These are phyloP conservation scores for Palythoa grandiflora DNA, from an alignment of 92 coral and sea anemone species.

Conservation along the genomic window DNA sequence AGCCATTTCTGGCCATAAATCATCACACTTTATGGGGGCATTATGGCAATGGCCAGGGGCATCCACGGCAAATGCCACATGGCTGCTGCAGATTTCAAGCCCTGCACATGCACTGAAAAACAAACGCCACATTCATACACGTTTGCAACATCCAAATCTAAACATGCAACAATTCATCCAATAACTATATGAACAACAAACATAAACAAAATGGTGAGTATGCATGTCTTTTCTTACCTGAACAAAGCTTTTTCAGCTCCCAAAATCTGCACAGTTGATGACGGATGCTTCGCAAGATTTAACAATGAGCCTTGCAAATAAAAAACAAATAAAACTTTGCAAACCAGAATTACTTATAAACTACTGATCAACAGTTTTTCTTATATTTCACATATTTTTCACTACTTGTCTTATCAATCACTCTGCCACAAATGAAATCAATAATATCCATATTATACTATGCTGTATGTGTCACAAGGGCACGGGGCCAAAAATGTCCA, in stretches of 20 bases:
- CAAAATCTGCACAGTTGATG: slow-evolving; percentile 96
- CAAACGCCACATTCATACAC: too few relatives aligned
- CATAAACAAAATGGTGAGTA: background rate
- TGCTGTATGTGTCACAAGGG: slow-evolving; percentile 22
- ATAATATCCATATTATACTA: background rate
- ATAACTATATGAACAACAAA: background rate
- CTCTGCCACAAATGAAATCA: background rate
- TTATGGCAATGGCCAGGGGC: too few relatives aligned
- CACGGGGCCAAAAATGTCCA: slow-evolving; percentile 47
- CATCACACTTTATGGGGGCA: too few relatives aligned
- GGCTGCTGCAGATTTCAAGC: too few relatives aligned
- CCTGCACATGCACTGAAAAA: too few relatives aligned
- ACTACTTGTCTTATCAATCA: background rate
- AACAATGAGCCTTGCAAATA: slow-evolving; percentile 82
- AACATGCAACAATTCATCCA: background rate
- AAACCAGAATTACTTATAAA: too few relatives aligned
- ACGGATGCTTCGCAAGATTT: slow-evolving; percentile 98
- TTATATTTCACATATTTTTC: background rate
- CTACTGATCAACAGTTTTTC: background rate
- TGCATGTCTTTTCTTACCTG: slow-evolving; percentile 62
- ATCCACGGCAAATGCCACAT: too few relatives aligned
- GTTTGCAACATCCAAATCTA: too few relatives aligned
- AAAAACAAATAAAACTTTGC: too few relatives aligned
- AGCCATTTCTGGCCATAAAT: too few relatives aligned
- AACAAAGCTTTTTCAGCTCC: slow-evolving; percentile 99